Percentiles rank a stretch among this genome's conserved stretches.
Conservation (phyloP, 2,888 invertebrate species). For the Kuschelorhynchus macadamiae region DNA sequence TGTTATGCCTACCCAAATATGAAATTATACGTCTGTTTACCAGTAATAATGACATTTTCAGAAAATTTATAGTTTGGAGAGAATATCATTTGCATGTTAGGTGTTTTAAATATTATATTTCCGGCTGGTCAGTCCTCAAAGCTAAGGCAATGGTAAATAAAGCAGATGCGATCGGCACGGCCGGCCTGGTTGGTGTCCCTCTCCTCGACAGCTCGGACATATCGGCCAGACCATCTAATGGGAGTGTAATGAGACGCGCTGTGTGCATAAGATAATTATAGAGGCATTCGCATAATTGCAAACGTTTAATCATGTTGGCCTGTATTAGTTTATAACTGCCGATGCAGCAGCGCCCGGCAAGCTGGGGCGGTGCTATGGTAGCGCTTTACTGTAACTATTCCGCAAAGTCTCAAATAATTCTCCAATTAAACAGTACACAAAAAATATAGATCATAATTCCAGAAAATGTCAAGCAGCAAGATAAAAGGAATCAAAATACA, state of each 20-base stretch:
- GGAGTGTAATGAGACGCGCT: constrained; percentile 51
- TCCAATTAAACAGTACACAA: too few species aligned
- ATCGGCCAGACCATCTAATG: constrained; percentile 49
- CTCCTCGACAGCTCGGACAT: constrained; percentile 44
- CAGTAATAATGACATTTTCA: too few species aligned
- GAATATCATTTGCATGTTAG: too few species aligned
- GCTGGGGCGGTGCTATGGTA: constrained; percentile 21
- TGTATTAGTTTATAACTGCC: constrained; percentile 49
- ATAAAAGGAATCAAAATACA: too few species aligned
- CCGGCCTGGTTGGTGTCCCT: constrained; percentile 23
- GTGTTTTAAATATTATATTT: too few species aligned
- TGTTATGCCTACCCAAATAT: too few species aligned
- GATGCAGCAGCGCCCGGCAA: constrained; percentile 21
- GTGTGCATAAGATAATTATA: constrained; percentile 51
- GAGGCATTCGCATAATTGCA: constrained; percentile 50
- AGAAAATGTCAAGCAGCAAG: too few species aligned
- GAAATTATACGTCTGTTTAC: too few species aligned
- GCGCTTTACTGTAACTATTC: constrained; percentile 3
- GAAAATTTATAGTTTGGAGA: too few species aligned
- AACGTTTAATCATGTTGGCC: constrained; percentile 49
- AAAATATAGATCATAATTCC: too few species aligned
- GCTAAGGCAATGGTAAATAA: constrained; percentile 36
- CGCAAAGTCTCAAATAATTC: too few species aligned
- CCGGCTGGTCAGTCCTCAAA: too few species aligned
- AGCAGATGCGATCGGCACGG: constrained; percentile 43